These are phyloP conservation scores for Choristoneura fumiferana DNA, from an alignment of 1,140 invertebrate species.

Conservation along the genomic window DNA sequence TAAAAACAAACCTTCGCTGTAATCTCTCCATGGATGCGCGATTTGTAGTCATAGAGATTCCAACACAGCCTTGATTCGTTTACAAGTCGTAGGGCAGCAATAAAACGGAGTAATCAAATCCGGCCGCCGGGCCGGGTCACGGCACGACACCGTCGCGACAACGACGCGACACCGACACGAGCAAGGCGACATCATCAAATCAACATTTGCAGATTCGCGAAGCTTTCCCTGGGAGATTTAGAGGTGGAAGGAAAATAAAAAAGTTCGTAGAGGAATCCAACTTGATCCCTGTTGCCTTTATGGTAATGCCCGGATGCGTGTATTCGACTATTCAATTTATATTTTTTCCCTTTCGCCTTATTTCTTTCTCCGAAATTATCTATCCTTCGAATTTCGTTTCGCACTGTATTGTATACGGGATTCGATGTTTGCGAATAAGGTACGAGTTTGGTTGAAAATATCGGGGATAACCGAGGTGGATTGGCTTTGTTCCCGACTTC, in stretches of 20 bases:
- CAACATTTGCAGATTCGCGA: slow-evolving; percentile 78
- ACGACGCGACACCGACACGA: slow-evolving; percentile 22
- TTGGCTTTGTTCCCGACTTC: slow-evolving; percentile 75
- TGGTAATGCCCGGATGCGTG: slow-evolving; percentile 77
- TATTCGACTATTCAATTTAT: slow-evolving; percentile 79
- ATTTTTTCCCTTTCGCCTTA: slow-evolving; percentile 75
- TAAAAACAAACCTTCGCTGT: not conserved
- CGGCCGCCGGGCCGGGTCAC: slow-evolving; percentile 18
- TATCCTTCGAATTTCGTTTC: slow-evolving; percentile 77
- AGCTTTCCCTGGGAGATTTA: slow-evolving; percentile 75
- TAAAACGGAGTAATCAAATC: slow-evolving; percentile 10
- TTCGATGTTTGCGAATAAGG: slow-evolving; percentile 76
- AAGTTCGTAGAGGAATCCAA: slow-evolving; percentile 76
- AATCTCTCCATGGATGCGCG: not conserved
- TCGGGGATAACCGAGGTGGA: slow-evolving; percentile 73
- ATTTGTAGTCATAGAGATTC: slow-evolving; percentile 11
- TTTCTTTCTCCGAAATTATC: slow-evolving; percentile 76
- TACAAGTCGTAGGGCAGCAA: slow-evolving; percentile 6
- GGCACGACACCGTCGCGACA: slow-evolving; percentile 24
- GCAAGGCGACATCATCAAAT: slow-evolving; percentile 77
- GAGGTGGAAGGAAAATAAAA: slow-evolving; percentile 78
- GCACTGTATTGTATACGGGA: slow-evolving; percentile 74
- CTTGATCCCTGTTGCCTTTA: slow-evolving; percentile 77
- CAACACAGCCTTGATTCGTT: slow-evolving; percentile 10
- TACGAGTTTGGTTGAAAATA: slow-evolving; percentile 69